Evolutionary conservation across 1,140 invertebrate species (phyloP), one percentile per base, ranked within the genome.

Genomic region (Drepana arcuata): DNA sequence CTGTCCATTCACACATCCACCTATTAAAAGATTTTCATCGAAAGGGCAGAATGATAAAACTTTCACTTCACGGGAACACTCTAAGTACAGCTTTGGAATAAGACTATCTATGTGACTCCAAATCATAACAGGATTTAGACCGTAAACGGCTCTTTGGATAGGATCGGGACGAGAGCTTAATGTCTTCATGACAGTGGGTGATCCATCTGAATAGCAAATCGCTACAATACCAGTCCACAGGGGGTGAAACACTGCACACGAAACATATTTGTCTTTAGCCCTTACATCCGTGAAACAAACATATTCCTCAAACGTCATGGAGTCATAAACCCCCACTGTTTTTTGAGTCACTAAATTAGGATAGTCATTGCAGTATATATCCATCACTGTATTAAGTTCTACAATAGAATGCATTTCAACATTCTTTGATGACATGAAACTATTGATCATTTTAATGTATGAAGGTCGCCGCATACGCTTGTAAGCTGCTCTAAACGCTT

Each of bases 101-200:
- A 93, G 66, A 50, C 85, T 86, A 46, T 93, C 90, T 5, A 85
- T 80, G 52, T 92, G 88, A 41, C 89, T 91, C 91, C 91, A 93
- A 28, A 92, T 84, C 26, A 92, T 74, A 5, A 92, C 88, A 6
- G 86, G 84, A 72, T 91, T 90, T 10, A 86, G 68, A 1, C 85
- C 77, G 48, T 84, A 77, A 1, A 81, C 79, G 2, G 84, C 83
- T 50, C 84, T 78, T 41, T 85, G 63, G 14, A 89, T 84, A 46
- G 85, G 55, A 65, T 84, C 79, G 7, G 65, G 40, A 7, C 67
- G 58, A 30, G 58, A 54, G 51, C 50, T 62, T 59, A 75, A 26
- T 49, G 63, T 41, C 69, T 77, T 75, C 61, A 71, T 77, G 27
- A 69, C 63, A 23, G 55, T 55, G 33, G 61, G 75, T 13, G 84